Evolutionary conservation across 2,888 invertebrate genomes (phyloP).

Genomic region (Listrodromus nycthemerus): DNA sequence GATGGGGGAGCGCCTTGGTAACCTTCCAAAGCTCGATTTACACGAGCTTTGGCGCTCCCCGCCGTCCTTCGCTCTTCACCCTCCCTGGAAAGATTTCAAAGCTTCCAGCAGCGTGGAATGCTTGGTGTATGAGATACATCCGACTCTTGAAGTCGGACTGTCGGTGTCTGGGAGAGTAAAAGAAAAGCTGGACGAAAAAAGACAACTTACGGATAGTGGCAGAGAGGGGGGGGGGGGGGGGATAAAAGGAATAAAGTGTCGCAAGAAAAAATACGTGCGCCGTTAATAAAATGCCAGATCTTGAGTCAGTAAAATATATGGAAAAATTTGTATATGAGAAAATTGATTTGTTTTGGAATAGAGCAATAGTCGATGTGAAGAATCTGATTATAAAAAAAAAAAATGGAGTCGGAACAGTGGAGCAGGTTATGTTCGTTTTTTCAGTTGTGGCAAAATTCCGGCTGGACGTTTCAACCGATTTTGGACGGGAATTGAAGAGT

Average conservation of each 20-base stretch:
- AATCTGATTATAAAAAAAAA: too few relatives aligned
- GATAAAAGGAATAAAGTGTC: conserved; percentile 24
- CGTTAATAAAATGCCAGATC: neutral
- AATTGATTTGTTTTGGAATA: neutral
- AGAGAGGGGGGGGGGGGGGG: neutral
- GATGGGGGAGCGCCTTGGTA: conserved; percentile 69
- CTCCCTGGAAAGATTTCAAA: conserved; percentile 38
- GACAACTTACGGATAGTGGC: neutral
- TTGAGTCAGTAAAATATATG: neutral
- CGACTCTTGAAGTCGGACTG: conserved; percentile 4
- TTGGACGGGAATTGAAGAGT: too few relatives aligned
- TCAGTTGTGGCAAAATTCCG: too few relatives aligned
- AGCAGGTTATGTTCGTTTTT: too few relatives aligned
- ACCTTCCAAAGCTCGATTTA: conserved; percentile 73
- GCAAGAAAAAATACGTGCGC: neutral
- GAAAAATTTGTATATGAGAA: neutral
- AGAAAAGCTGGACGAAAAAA: neutral
- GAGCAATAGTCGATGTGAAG: neutral
- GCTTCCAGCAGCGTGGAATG: conserved; percentile 31
- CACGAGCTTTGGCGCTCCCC: neutral
- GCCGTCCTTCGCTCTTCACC: neutral
- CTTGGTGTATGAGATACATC: conserved; percentile 31
- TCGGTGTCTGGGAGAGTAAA: neutral
- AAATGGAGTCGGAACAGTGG: too few relatives aligned
- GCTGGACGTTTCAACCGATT: too few relatives aligned